Base-by-base conservation (phyloP, 2,113 vertebrate genomes). In the Dipodomys merriami region DNA sequence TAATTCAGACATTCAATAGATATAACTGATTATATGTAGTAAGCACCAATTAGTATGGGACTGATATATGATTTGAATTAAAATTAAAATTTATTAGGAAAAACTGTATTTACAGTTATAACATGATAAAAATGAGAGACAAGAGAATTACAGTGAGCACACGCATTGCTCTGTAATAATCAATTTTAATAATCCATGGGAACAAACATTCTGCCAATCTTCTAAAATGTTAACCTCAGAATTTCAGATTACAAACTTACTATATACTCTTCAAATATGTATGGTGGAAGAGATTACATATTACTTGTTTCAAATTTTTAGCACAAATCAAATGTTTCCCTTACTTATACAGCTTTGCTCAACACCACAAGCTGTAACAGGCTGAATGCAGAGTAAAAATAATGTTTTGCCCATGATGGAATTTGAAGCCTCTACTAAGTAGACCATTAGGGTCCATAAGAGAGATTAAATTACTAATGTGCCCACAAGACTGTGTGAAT, bases 391-490 rank as follows among this genome's bases (percentile, higher is more conserved):
- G 65, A 91, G 39, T 60, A 71, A 94, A 81, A 96, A 64, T 89
- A 88, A 85, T 22, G 8, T 22, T 82, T 88, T 67, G 84, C 53
- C 64, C 64, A 79, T 33, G 83, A 91, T 39, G 29, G 65, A 91
- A 77, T 90, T 46, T 85, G 67, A 91, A 94, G 71, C 81, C 83
- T 64, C 49, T 77, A 57, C 53, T 88, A 71, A 80, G 53, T 6
- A 85, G 71, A 85, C n/a, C 46, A 76, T 44, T 11, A 64, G 44
- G 25, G 69, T 82, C 30, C 89, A 64, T 80, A 81, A 91, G 27
- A 13, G 46, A 92, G 65, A 93, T 1, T 64, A 71, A 91, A 35
- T 91, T 95, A 96, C 91, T 90, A 91, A 90, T 57, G n/a, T 78
- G 23, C 46, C 72, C 64, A 62, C 3, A 30, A 30, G 35, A 78